Percentiles rank a stretch among this genome's conserved stretches.
phyloP scores from a whole-genome alignment of 2,113 vertebrate genomes.

The Notarius quadriscutis region DNA sequence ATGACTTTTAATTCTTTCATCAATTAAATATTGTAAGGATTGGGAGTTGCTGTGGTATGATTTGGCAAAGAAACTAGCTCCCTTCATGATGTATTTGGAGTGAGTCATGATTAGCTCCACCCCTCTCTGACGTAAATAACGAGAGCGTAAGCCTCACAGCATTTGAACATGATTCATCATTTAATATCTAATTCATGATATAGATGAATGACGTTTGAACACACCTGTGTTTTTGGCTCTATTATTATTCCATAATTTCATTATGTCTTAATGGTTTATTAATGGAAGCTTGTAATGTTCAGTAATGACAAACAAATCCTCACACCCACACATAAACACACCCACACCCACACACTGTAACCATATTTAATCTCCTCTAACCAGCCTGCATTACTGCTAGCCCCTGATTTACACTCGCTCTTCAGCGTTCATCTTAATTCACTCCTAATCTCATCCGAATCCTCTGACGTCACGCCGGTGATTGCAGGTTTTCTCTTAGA shows the following conservation, averaged over 20 bases:
- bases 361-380: not conserved
- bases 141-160: not conserved
- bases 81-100: not conserved
- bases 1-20: not conserved
- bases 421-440: not conserved
- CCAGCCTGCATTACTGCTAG: not conserved
- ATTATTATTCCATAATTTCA: too few species aligned
- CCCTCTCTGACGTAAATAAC: not conserved
- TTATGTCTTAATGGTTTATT: not conserved
- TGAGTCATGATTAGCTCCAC: not conserved
- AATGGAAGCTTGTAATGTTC: not conserved
- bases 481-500: constrained; percentile 6
- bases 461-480: constrained; percentile 45
- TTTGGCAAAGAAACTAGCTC: not conserved
- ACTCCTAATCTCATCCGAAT: constrained; percentile 34
- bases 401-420: not conserved
- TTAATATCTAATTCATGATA: not conserved
- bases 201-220: not conserved
- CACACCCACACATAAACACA: not conserved
- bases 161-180: not conserved
- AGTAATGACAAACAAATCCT: not conserved
- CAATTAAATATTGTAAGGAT: not conserved
- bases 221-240: not conserved
- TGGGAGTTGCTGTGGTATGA: not conserved
- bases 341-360: not conserved